Evolutionary conservation across 2,113 vertebrate species (phyloP).

Genomic region (Festucalex cinctus): DNA sequence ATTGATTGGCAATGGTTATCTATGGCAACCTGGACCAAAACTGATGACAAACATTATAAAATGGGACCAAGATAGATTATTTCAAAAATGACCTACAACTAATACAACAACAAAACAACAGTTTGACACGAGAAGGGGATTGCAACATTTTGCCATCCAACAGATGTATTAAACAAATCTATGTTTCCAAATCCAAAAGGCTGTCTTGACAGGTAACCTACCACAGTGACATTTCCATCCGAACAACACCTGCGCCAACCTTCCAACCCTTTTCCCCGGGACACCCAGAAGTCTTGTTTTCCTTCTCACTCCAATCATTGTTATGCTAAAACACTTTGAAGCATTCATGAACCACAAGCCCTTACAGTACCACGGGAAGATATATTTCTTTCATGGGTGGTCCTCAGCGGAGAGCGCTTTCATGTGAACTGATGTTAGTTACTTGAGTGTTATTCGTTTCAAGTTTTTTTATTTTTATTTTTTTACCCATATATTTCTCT

Average conservation of each 20-base stretch:
- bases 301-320: constrained; percentile 11
- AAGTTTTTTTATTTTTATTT: not conserved
- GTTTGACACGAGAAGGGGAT: too few relatives aligned
- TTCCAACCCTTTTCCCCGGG: constrained; percentile 21
- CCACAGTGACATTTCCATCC: constrained; percentile 10
- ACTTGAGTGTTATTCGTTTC: not conserved
- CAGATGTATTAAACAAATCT: not conserved
- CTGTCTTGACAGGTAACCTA: not conserved
- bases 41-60: too few relatives aligned
- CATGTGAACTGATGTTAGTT: not conserved
- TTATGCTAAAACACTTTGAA: constrained; percentile 26
- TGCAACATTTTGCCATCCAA: too few relatives aligned
- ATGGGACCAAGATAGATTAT: too few relatives aligned
- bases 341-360: constrained; percentile 16
- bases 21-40: not conserved
- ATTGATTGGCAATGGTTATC: not conserved
- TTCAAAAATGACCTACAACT: too few relatives aligned
- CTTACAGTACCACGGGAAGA: constrained; percentile 16
- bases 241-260: constrained; percentile 41
- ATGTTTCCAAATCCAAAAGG: not conserved
- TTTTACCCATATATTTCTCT: not conserved
- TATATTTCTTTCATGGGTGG: constrained; percentile 30
- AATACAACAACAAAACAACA: too few relatives aligned
- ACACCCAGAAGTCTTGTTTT: constrained; percentile 46
- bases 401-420: not conserved